Evolutionary conservation across 2,113 vertebrate species (phyloP).

Genomic region (Nipponia nippon): DNA sequence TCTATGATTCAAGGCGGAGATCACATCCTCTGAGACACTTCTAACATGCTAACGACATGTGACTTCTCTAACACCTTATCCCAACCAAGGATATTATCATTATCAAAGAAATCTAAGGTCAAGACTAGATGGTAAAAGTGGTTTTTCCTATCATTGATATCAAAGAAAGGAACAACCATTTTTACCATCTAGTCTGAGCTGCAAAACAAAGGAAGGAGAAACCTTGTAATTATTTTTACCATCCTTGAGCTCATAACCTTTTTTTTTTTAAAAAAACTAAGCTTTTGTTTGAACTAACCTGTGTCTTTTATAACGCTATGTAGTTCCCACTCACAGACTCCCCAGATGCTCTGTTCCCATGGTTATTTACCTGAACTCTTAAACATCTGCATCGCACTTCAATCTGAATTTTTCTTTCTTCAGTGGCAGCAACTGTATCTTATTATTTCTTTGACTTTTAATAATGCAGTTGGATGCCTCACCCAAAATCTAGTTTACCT

Average conservation of each 20-base stretch:
- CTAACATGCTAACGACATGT: rapidly evolving
- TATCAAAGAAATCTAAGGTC: background rate
- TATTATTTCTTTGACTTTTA: background rate
- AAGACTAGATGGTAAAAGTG: background rate
- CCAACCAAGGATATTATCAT: background rate
- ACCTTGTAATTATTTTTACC: background rate
- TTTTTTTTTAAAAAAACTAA: background rate
- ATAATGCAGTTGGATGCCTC: background rate
- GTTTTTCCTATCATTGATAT: background rate
- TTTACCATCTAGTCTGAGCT: background rate
- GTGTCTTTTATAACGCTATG: background rate
- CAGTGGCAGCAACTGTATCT: background rate
- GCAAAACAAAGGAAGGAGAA: background rate
- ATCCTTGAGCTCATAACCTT: background rate
- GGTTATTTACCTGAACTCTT: background rate
- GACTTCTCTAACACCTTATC: background rate
- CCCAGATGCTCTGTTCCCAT: background rate
- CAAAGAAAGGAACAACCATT: background rate
- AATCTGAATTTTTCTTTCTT: background rate
- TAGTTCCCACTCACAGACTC: background rate
- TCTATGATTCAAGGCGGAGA: background rate
- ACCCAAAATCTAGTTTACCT: background rate
- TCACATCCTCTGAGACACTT: background rate
- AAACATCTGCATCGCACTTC: background rate
- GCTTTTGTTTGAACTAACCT: background rate